Base-by-base conservation (phyloP, 2,888 invertebrate species). In the Orchesellides sinensis region DNA sequence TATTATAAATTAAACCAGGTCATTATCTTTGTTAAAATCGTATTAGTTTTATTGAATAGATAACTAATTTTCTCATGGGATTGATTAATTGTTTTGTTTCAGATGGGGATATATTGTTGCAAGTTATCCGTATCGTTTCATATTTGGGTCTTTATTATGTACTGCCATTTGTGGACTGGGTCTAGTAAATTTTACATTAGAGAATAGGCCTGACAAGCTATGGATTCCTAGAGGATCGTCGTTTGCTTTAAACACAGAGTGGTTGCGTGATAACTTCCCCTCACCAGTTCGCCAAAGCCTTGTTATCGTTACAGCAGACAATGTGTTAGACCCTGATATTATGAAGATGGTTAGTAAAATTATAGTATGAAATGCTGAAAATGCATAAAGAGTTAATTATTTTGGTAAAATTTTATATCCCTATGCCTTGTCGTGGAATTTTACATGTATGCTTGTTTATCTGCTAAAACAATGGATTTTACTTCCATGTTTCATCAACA, bases 201-300 rank as follows among this genome's bases (percentile, higher is more conserved):
- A 95, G 90, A 94, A 93, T 89, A 93, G 94, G 90, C 95, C 95
- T 0, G 90, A 95, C 88, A 94, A 93, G 88, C 90, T 95, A 86
- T 95, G 95, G 95, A 93, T 95, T 23, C 94, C 95, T 12, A 93
- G 93, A 52, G 92, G 94, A 52, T 94, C 94, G 0, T 92, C 93
- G 83, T 95, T 94, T 89, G 92, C 92, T 49, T 89, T 90, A 85
- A 94, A 95, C 87, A 94, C 95, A 3, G 92, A 94, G 88, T 95
- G 95, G 94, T 91, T 94, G 79, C 92, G 94, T 89, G 90, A 92
- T 19, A 93, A 92, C 82, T 93, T 94, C 89, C 92, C 93, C 79
- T 92, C 92, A 68, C 93, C 92, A 10, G 92, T 93, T 88, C 91
- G 94, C 84, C 89, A 92, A 14, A 93, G 95, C 90, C 91, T 90